These are phyloP conservation scores for Asbolus verrucosus DNA, from an alignment of 1,140 invertebrate genomes.

Conservation along the genomic window DNA sequence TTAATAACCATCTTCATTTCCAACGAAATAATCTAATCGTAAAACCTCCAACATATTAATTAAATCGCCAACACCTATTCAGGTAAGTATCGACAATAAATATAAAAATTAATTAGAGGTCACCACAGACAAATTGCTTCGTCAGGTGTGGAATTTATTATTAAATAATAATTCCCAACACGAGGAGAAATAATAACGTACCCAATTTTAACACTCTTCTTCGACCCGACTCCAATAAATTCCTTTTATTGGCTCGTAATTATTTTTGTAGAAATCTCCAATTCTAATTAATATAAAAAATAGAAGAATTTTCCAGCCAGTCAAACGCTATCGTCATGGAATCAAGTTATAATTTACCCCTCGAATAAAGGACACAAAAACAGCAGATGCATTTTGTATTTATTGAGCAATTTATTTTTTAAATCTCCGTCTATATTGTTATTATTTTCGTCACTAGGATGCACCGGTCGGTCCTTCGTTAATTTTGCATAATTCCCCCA, in stretches of 20 bases:
- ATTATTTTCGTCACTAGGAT: too few species aligned
- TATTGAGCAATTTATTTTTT: slow-evolving; percentile 34
- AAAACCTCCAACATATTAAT: slow-evolving; percentile 15
- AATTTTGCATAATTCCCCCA: slow-evolving; percentile 10
- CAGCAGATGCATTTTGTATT: slow-evolving; percentile 29
- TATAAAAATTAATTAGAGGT: slow-evolving; percentile 35
- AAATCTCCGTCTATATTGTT: slow-evolving; percentile 30
- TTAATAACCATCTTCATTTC: slow-evolving; percentile 1
- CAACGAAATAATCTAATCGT: not conserved
- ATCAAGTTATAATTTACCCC: too few species aligned
- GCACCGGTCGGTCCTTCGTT: not conserved
- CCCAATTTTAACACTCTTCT: slow-evolving; percentile 19
- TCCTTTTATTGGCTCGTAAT: not conserved
- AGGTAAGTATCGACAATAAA: slow-evolving; percentile 8
- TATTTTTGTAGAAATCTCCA: slow-evolving; percentile 14
- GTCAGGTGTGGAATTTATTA: slow-evolving; percentile 10
- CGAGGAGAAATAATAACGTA: not conserved
- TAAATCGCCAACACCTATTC: slow-evolving; percentile 14
- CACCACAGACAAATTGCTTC: slow-evolving; percentile 28
- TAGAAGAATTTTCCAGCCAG: not conserved
- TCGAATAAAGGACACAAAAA: slow-evolving; percentile 16
- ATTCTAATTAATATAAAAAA: slow-evolving; percentile 18
- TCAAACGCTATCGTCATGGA: slow-evolving; percentile 11
- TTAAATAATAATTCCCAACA: not conserved
- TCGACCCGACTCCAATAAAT: slow-evolving; percentile 8